Base-by-base conservation (phyloP, 2,113 vertebrate species). In the Oxyruncus cristatus region DNA sequence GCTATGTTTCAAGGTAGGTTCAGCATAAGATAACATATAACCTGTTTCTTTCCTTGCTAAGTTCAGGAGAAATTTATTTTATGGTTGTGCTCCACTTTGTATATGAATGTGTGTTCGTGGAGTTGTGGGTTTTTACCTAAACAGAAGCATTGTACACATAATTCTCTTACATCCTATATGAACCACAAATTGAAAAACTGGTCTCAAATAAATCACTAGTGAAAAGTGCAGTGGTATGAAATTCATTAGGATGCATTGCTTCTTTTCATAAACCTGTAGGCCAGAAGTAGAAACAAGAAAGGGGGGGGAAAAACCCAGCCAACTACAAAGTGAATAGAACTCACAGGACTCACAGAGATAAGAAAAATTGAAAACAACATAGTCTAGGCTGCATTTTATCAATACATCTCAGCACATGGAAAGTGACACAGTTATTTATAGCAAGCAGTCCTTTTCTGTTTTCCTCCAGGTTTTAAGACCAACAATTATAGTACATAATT, bases 261-360 rank as follows among this genome's bases (percentile, higher is more conserved):
- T 11, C 21, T 94, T 85, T 58, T 80, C 18, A 14, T 76, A 37
- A 89, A 82, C 5, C 17, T 80, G 41, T 11, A 88, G 28, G 28
- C 7, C 16, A 72, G 37, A 85, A 13, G 21, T 5, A 83, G 12
- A 88, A 74, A 55, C 2, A n/a, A 76, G 17, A 42, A 55, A 53
- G 14, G 5, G 30, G 1, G 5, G 2, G 0, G 7, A 26, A 22
- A 44, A 35, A 5, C 1, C 3, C 8, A 72, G 46, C 37, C 33
- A 66, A 35, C 20, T 39, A 17, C 33, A 37, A 86, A 81, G 18
- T 6, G 11, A 75, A 61, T 47, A 53, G 16, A 39, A 82, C 8
- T 63, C 33, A 74, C 19, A 71, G 23, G 35, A 62, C 9, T 67
- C 35, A 13, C 8, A 82, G 33, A 89, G 59, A 44, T 19, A 50